Percentiles rank a stretch among this genome's conserved stretches.
Conservation (phyloP, 2,113 vertebrate species). For the Elephas maximus region DNA sequence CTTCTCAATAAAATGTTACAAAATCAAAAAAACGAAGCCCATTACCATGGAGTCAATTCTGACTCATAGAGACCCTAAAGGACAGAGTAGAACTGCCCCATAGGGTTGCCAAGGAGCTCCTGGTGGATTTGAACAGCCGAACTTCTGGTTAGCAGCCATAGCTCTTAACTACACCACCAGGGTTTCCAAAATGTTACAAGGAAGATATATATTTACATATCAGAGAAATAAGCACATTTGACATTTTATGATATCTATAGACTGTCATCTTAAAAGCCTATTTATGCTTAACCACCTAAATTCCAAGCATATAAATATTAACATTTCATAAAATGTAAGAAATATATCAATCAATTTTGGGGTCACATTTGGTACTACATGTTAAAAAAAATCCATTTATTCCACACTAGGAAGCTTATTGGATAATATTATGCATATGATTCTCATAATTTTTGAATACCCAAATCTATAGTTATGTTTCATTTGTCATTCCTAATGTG, state of each 20-base stretch:
- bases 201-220: background rate
- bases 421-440: background rate
- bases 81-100: too few species aligned
- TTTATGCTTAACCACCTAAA: background rate
- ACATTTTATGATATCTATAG: background rate
- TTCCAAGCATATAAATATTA: background rate
- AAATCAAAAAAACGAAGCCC: background rate
- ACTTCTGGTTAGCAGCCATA: too few species aligned
- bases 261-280: background rate
- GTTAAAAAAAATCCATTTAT: background rate
- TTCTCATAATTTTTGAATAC: background rate
- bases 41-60: too few species aligned
- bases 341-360: background rate
- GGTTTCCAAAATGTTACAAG: background rate
- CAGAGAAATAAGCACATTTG: background rate
- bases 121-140: too few species aligned
- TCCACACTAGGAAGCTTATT: background rate
- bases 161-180: too few species aligned
- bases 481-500: background rate
- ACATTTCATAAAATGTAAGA: background rate
- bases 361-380: background rate
- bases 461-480: background rate
- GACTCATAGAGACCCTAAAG: too few species aligned
- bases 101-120: too few species aligned
- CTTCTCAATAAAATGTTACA: background rate